Conservation (phyloP, 2,888 invertebrate genomes). For the Aphrophora alni region DNA sequence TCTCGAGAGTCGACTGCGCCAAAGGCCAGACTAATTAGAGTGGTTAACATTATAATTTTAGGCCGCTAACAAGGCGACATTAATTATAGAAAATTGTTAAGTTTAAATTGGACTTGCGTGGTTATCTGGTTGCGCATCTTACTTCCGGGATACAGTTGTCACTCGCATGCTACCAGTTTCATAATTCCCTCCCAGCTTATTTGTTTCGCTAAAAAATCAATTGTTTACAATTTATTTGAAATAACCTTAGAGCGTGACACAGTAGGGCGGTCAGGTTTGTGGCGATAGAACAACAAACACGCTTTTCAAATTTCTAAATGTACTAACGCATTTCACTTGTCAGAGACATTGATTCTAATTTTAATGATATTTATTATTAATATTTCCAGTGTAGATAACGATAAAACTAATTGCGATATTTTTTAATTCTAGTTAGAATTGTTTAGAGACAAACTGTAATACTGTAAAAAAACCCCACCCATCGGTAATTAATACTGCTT, state of each 20-base stretch:
- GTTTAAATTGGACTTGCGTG: not conserved
- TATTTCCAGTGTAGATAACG: not conserved
- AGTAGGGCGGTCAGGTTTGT: too few relatives aligned
- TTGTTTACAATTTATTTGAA: not conserved
- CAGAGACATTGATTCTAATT: too few relatives aligned
- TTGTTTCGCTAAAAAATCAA: constrained; percentile 4
- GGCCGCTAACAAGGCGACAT: constrained; percentile 16
- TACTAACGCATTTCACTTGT: too few relatives aligned
- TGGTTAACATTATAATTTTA: not conserved
- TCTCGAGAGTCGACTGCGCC: not conserved
- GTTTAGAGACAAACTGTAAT: too few relatives aligned
- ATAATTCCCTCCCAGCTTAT: not conserved
- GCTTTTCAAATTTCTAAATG: too few relatives aligned
- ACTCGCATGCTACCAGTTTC: not conserved
- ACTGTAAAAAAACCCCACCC: too few relatives aligned
- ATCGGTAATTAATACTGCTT: too few relatives aligned
- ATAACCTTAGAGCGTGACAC: not conserved
- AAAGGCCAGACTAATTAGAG: not conserved
- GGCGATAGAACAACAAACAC: too few relatives aligned
- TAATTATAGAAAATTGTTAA: constrained; percentile 32
- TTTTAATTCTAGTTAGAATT: too few relatives aligned
- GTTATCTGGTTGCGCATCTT: constrained; percentile 10
- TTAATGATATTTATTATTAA: too few relatives aligned
- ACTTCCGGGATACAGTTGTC: not conserved
- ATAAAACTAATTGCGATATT: too few relatives aligned